A percentile compares a stretch with the other conserved stretches of the same genome.
These are phyloP conservation scores for Melieria omissa DNA, from an alignment of 2,888 invertebrate species.

Conservation along the genomic window DNA sequence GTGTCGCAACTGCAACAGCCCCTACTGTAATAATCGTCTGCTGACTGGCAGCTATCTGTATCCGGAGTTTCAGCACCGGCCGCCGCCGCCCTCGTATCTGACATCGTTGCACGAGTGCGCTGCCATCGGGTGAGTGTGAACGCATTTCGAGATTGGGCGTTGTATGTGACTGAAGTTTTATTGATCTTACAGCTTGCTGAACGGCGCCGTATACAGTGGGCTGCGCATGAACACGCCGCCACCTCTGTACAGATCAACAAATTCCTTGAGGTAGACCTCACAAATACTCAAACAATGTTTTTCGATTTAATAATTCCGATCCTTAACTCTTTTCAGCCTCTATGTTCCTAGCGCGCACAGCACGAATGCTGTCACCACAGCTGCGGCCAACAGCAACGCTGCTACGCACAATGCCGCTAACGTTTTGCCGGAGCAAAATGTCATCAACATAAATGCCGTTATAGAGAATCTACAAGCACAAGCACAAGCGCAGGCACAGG, in stretches of 20 bases:
- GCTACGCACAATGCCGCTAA: not conserved
- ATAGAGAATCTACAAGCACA: slow-evolving; percentile 48
- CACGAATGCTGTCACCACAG: slow-evolving; percentile 19
- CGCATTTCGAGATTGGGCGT: not conserved
- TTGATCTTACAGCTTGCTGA: slow-evolving; percentile 21
- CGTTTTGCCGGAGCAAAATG: not conserved
- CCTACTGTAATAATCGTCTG: slow-evolving; percentile 80
- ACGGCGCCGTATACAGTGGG: slow-evolving; percentile 66
- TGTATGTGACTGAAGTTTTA: too few species aligned
- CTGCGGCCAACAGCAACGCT: slow-evolving; percentile 17
- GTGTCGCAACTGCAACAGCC: slow-evolving; percentile 69
- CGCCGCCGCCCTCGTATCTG: slow-evolving; percentile 95
- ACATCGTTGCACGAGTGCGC: slow-evolving; percentile 97
- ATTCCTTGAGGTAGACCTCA: slow-evolving; percentile 74
- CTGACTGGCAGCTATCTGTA: slow-evolving; percentile 88
- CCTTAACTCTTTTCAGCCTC: slow-evolving; percentile 41
- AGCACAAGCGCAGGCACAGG: slow-evolving; percentile 36
- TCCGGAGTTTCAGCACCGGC: slow-evolving; percentile 95
- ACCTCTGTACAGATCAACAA: slow-evolving; percentile 90
- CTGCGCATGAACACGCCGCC: slow-evolving; percentile 77
- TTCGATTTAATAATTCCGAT: too few species aligned
- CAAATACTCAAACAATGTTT: too few species aligned
- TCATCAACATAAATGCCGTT: slow-evolving; percentile 10
- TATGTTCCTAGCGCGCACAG: slow-evolving; percentile 40
- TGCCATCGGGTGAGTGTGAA: slow-evolving; percentile 72